These are phyloP conservation scores for Drosophila nr. medialis DNA, from an alignment of 2,888 invertebrate genomes.

Conservation along the genomic window DNA sequence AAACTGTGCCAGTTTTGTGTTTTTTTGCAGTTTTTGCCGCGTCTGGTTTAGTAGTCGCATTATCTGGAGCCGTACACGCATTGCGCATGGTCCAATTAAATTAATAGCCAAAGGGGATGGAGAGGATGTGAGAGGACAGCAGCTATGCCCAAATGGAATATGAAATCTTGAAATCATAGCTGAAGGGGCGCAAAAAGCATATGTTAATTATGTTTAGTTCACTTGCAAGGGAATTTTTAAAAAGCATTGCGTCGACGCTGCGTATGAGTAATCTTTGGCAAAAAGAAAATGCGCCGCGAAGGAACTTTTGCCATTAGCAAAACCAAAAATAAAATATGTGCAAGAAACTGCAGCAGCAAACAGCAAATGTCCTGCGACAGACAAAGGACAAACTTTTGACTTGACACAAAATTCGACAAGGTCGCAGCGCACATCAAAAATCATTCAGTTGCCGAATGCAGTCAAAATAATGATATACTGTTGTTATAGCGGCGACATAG, in stretches of 20 bases:
- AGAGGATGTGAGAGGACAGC: not conserved
- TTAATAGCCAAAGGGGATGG: conserved; percentile 58
- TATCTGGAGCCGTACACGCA: conserved; percentile 55
- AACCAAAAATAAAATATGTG: conserved; percentile 47
- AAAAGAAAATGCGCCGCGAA: not conserved
- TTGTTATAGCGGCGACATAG: conserved; percentile 9
- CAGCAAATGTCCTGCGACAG: conserved; percentile 43
- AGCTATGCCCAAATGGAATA: conserved; percentile 62
- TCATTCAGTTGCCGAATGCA: conserved; percentile 35
- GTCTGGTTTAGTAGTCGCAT: conserved; percentile 40
- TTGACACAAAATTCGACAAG: conserved; percentile 45
- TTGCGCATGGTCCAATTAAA: conserved; percentile 77
- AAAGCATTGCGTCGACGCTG: conserved; percentile 13
- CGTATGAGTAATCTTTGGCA: conserved; percentile 55
- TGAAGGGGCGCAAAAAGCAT: conserved; percentile 64
- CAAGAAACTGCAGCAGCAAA: conserved; percentile 54
- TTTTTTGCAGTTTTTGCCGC: conserved; percentile 18
- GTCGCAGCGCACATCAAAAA: conserved; percentile 37
- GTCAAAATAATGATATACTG: conserved; percentile 32
- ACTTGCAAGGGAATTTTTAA: conserved; percentile 72
- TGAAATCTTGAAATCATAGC: conserved; percentile 56
- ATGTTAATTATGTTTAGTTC: conserved; percentile 69
- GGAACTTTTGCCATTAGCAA: conserved; percentile 48
- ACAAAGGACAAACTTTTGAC: conserved; percentile 35
- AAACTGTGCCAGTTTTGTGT: conserved; percentile 53